Percentiles rank a stretch among this genome's conserved stretches.
These are phyloP conservation scores for Scatophagus argus DNA, from an alignment of 2,113 vertebrate species.

Conservation along the genomic window DNA sequence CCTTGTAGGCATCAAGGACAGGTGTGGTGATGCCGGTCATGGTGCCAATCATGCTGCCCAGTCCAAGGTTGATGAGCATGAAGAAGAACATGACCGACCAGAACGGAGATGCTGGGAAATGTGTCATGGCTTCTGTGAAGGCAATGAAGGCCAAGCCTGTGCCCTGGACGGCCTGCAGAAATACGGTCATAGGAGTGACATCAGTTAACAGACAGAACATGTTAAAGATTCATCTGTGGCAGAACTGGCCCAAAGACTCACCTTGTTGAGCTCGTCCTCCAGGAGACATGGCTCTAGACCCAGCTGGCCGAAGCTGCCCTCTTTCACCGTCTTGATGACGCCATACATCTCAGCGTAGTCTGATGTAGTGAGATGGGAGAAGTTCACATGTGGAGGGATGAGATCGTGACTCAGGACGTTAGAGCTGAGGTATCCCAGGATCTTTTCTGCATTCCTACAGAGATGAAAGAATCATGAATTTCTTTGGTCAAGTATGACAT, in stretches of 20 bases:
- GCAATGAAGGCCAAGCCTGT: slow-evolving; percentile 98
- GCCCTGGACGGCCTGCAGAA: slow-evolving; percentile 93
- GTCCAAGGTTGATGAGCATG: slow-evolving; percentile 98
- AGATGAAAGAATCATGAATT: neutral
- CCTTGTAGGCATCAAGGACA: slow-evolving; percentile 96
- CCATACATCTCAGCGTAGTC: slow-evolving; percentile 96
- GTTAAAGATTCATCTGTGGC: neutral
- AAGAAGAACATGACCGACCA: slow-evolving; percentile 99
- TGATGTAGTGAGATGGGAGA: slow-evolving; percentile 91
- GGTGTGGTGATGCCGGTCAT: slow-evolving; percentile 99
- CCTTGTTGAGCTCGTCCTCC: slow-evolving; percentile 97
- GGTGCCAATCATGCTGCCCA: slow-evolving; percentile 99
- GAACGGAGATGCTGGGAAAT: slow-evolving; percentile 95
- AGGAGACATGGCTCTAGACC: slow-evolving; percentile 92
- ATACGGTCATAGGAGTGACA: neutral
- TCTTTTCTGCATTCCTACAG: slow-evolving; percentile 94
- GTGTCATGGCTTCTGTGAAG: slow-evolving; percentile 99
- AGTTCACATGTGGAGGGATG: slow-evolving; percentile 96
- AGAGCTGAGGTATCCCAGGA: slow-evolving; percentile 92
- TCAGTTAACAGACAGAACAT: neutral
- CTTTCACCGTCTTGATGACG: slow-evolving; percentile 94
- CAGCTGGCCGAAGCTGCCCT: slow-evolving; percentile 88
- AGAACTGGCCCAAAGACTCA: slow-evolving; percentile 41
- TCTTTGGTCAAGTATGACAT: neutral
- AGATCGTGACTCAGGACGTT: slow-evolving; percentile 93